A percentile compares a stretch with the other conserved stretches of the same genome.
phyloP scores from a whole-genome alignment of 2,888 invertebrate genomes.

The Cataglyphis altisquamis region DNA sequence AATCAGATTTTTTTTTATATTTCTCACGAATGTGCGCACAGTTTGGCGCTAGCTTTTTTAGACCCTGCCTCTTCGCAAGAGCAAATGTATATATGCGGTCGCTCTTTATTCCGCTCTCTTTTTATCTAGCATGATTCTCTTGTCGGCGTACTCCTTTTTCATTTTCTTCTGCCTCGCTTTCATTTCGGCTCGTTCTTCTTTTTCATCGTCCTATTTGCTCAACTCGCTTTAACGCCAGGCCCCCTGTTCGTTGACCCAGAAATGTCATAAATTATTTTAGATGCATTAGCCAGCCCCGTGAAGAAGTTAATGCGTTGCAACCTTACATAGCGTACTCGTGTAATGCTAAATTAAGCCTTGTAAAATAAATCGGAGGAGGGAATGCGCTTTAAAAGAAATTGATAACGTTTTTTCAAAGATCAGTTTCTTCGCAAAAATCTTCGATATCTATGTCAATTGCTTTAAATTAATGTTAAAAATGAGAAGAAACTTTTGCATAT shows the following conservation, averaged over 20 bases:
- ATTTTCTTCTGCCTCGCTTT: background rate
- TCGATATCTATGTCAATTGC: background rate
- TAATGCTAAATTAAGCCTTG: background rate
- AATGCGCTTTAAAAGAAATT: background rate
- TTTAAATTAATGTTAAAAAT: background rate
- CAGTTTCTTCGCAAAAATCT: background rate
- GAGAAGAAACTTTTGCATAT: background rate
- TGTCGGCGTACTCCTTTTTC: background rate
- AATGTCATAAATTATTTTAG: slow-evolving; percentile 53
- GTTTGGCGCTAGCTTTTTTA: background rate
- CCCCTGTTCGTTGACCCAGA: slow-evolving; percentile 34
- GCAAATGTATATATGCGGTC: slow-evolving; percentile 51
- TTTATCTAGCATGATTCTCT: slow-evolving; percentile 48
- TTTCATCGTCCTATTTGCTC: slow-evolving; percentile 22
- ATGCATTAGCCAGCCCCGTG: background rate
- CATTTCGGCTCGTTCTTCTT: slow-evolving; percentile 20
- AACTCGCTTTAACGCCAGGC: slow-evolving; percentile 11
- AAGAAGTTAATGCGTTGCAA: slow-evolving; percentile 12
- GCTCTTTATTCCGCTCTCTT: slow-evolving; percentile 53
- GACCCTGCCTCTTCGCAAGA: slow-evolving; percentile 34
- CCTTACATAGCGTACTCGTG: background rate
- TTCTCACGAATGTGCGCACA: background rate
- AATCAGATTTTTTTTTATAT: background rate
- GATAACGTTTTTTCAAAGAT: background rate
- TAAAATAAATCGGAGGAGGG: background rate